Conservation (phyloP, 2,797 vertebrate genomes). For the Mergus octosetaceus region DNA sequence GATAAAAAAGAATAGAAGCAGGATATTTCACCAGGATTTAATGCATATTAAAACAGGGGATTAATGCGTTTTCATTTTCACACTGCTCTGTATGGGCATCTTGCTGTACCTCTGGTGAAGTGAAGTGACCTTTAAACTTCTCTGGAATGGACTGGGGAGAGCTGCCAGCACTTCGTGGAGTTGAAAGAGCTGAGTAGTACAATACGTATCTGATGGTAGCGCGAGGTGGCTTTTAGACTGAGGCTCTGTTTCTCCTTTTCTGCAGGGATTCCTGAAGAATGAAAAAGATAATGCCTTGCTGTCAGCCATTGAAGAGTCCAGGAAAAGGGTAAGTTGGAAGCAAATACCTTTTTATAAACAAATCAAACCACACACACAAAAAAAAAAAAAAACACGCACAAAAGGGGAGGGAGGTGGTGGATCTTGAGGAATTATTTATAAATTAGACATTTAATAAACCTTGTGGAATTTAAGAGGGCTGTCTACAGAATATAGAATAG, state of each 20-base stretch:
- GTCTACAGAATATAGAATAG: not conserved
- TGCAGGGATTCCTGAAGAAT: conserved; percentile 96
- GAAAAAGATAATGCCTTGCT: conserved; percentile 97
- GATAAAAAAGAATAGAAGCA: conserved; percentile 56
- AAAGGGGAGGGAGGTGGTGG: accelerated
- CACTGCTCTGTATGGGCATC: not conserved
- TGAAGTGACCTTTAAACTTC: conserved; percentile 44
- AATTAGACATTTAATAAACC: not conserved
- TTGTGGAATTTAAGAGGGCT: not conserved
- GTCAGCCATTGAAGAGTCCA: conserved; percentile 96
- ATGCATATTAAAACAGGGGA: conserved; percentile 45
- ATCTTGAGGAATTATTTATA: not conserved
- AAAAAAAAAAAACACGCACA: not conserved
- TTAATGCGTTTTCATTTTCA: conserved; percentile 46
- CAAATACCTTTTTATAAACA: not conserved
- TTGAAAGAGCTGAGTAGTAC: not conserved
- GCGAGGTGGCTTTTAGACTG: not conserved
- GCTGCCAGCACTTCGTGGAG: not conserved
- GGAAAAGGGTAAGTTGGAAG: conserved; percentile 89
- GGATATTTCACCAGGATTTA: conserved; percentile 33
- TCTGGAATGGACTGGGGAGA: not conserved
- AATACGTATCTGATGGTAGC: not conserved
- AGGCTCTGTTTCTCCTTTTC: conserved; percentile 20
- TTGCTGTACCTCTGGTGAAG: not conserved
- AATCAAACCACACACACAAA: not conserved